phyloP scores from a whole-genome alignment of 2,888 invertebrate species.

The Pomacea canaliculata region DNA sequence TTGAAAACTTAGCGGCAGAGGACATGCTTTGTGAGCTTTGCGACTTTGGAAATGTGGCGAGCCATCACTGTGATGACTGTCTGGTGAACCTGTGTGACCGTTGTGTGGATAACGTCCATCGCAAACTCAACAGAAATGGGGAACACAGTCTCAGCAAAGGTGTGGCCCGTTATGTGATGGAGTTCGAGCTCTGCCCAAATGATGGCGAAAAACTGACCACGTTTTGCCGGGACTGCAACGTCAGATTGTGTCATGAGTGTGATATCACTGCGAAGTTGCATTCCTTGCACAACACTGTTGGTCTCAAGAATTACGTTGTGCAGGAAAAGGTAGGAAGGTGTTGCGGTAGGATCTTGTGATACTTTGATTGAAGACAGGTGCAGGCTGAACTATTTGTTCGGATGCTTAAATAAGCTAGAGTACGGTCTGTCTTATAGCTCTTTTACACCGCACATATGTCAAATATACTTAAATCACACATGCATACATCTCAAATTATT shows the following conservation, averaged over 20 bases:
- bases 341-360: too few relatives aligned
- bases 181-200: slow-evolving; percentile 14
- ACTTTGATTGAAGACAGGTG: too few relatives aligned
- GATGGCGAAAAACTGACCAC: slow-evolving; percentile 18
- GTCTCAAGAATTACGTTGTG: not conserved
- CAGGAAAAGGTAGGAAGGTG: slow-evolving; percentile 6
- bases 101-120: slow-evolving; percentile 1
- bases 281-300: slow-evolving; percentile 1
- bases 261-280: slow-evolving; percentile 7
- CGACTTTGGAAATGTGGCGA: not conserved
- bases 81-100: slow-evolving; percentile 17
- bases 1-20: not conserved
- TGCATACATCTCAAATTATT: too few relatives aligned
- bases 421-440: too few relatives aligned
- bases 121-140: not conserved
- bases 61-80: slow-evolving; percentile 15
- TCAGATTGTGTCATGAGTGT: slow-evolving; percentile 15
- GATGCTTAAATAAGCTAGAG: too few relatives aligned
- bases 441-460: too few relatives aligned
- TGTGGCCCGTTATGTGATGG: not conserved
- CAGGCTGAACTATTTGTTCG: too few relatives aligned
- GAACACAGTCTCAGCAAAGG: slow-evolving; percentile 3
- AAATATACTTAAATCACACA: too few relatives aligned
- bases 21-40: slow-evolving; percentile 16
- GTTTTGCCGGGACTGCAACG: slow-evolving; percentile 6